Conservation (phyloP, 2,888 invertebrate genomes). For the Drosophila engyochracea region DNA sequence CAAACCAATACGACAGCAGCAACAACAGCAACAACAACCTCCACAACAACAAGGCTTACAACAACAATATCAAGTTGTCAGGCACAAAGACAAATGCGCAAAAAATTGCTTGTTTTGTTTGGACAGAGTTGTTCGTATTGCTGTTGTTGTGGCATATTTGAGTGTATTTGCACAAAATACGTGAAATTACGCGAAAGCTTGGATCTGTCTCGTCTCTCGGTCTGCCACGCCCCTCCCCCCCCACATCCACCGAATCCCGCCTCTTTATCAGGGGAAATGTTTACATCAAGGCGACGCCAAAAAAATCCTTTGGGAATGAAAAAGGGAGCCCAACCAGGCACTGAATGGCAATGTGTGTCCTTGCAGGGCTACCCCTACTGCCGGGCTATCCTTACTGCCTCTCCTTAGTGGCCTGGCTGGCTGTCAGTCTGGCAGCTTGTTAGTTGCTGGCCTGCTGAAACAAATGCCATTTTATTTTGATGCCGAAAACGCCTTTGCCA, state of each 20-base stretch:
- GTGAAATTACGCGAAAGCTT: constrained; percentile 78
- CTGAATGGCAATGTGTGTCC: constrained; percentile 48
- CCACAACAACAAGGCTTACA: background rate
- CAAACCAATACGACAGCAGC: constrained; percentile 16
- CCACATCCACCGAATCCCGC: background rate
- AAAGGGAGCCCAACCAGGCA: constrained; percentile 25
- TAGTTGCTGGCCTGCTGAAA: constrained; percentile 48
- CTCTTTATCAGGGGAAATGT: constrained; percentile 26
- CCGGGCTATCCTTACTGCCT: background rate
- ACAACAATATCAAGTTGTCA: constrained; percentile 50
- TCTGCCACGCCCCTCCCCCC: constrained; percentile 1
- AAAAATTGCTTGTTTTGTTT: constrained; percentile 49
- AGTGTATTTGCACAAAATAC: constrained; percentile 77
- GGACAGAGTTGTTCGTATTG: constrained; percentile 27
- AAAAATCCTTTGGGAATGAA: constrained; percentile 43
- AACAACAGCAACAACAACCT: constrained; percentile 1
- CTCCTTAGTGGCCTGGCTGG: constrained; percentile 7
- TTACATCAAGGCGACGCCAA: constrained; percentile 56
- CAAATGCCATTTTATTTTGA: constrained; percentile 72
- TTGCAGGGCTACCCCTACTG: constrained; percentile 4
- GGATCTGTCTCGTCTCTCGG: constrained; percentile 26
- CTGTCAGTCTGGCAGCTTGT: constrained; percentile 48
- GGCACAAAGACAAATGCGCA: constrained; percentile 41
- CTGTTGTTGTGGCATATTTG: constrained; percentile 67
- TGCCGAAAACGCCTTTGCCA: constrained; percentile 59